Conservation (phyloP, 2,888 invertebrate species). For the Spicauda simplicius region DNA sequence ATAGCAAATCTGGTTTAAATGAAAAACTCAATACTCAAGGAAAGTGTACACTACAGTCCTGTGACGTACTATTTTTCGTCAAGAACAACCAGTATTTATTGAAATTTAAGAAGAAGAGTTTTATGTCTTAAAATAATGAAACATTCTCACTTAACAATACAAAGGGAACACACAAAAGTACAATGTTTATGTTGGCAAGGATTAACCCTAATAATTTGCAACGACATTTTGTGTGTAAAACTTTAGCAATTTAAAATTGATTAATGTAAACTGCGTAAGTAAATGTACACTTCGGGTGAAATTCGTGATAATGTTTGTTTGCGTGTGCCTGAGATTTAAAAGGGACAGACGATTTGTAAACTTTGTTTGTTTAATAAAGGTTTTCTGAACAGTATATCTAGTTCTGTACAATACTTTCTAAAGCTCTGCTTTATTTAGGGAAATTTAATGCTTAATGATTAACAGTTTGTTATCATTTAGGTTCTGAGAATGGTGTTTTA, state of each 20-base stretch:
- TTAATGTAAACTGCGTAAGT: conserved; percentile 31
- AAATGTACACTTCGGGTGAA: conserved; percentile 32
- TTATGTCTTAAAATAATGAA: no score
- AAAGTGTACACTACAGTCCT: no score
- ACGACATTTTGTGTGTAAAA: conserved; percentile 16
- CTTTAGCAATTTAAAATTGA: conserved; percentile 34
- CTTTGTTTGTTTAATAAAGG: conserved; percentile 10
- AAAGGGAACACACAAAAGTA: no score
- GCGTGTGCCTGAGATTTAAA: conserved; percentile 22
- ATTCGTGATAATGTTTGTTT: conserved; percentile 36
- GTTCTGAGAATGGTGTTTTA: no score
- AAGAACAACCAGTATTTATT: no score
- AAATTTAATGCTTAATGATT: neutral
- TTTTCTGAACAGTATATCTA: conserved; percentile 8
- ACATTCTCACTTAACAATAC: no score
- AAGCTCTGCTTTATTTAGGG: neutral
- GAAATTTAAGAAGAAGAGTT: no score
- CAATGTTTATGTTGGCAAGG: no score
- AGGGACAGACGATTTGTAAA: conserved; percentile 22
- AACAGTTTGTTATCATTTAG: neutral
- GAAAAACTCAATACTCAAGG: no score
- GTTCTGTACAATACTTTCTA: conserved; percentile 6
- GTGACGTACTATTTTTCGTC: no score
- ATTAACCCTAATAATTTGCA: no score
- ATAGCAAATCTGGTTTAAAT: no score